phyloP scores from a whole-genome alignment of 2,888 invertebrate genomes.

The Brachynemurus nebulosus region DNA sequence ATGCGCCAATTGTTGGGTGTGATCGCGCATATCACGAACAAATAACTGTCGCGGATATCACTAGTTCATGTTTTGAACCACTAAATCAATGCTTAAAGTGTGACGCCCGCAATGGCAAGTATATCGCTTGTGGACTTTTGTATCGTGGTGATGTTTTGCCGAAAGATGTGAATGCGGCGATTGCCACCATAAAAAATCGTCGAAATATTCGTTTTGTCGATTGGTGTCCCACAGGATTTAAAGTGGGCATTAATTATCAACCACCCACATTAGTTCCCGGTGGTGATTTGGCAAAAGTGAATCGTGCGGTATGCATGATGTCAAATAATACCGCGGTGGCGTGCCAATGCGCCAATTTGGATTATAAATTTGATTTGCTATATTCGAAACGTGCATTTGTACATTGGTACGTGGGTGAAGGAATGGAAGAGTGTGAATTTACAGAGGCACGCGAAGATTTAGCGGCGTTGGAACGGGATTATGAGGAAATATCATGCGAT shows the following conservation, averaged over 20 bases:
- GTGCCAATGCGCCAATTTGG: conserved; percentile 64
- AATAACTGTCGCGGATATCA: conserved; percentile 24
- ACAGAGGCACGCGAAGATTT: conserved; percentile 46
- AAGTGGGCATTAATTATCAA: conserved; percentile 61
- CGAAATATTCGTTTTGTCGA: not conserved
- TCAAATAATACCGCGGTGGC: conserved; percentile 72
- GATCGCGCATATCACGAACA: conserved; percentile 48
- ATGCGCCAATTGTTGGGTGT: conserved; percentile 51
- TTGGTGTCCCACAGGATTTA: not conserved
- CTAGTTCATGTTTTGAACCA: conserved; percentile 70
- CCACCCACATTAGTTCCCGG: conserved; percentile 63
- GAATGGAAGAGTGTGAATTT: conserved; percentile 55
- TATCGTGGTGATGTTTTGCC: conserved; percentile 39
- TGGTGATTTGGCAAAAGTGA: conserved; percentile 59
- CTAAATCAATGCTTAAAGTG: conserved; percentile 67
- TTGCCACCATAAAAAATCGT: not conserved
- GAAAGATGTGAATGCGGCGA: not conserved
- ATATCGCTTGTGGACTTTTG: conserved; percentile 60
- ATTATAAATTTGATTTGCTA: conserved; percentile 68
- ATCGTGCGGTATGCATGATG: conserved; percentile 70
- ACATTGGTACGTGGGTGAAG: conserved; percentile 70
- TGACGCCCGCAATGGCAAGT: conserved; percentile 53
- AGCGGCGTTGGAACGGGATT: conserved; percentile 48
- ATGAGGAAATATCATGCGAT: conserved; percentile 56
- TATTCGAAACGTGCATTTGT: conserved; percentile 74